Base-by-base conservation (phyloP, 2,797 vertebrate species). In the Coccyzus lansbergi region DNA sequence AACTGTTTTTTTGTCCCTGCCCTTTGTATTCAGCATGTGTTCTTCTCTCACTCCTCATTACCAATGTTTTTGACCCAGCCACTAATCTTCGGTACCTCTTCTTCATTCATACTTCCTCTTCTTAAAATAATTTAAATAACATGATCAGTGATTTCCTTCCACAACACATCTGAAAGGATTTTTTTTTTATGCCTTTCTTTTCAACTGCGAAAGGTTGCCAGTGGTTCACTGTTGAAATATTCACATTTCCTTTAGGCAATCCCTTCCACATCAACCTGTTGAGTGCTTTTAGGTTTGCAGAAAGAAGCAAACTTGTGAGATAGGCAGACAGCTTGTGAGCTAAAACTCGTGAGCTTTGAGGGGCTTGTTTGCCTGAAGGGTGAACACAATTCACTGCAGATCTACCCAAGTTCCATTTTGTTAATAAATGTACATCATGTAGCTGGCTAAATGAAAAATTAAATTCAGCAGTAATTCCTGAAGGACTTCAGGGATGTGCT, bases 381-480 rank as follows among this genome's bases (percentile, higher is more conserved):
- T 93, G 81, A 97, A 85, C 34, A 90, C n/a, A 92, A 90, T 91
- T 96, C 88, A 96, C 55, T 70, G 79, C 53, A 89, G 53, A 68
- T 78, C 72, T 92, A 91, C 77, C 56, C 5, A 86, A 87, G 85
- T 86, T 94, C 58, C 74, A 94, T 93, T 93, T 96, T 90, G 82
- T 92, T 97, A 96, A 97, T 95, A 97, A 95, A 94, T 86, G 72
- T 91, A 92, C 29, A 76, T 53, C 75, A 70, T 34, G 31, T 89
- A 90, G 80, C 31, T 26, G 1, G 59, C 42, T 93, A 94, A 93
- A 96, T 88, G 90, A 96, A 95, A 96, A 94, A 92, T 82, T 44
- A 96, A 95, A 92, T 75, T 90, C 75, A 64, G 56, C 91, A 85
- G 74, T 83, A 91, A 95, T 86, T 96, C 78, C 91, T 92, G 92